These are phyloP conservation scores for Pocillopora meandrina DNA, from an alignment of 92 coral and sea anemone genomes.

Conservation along the genomic window DNA sequence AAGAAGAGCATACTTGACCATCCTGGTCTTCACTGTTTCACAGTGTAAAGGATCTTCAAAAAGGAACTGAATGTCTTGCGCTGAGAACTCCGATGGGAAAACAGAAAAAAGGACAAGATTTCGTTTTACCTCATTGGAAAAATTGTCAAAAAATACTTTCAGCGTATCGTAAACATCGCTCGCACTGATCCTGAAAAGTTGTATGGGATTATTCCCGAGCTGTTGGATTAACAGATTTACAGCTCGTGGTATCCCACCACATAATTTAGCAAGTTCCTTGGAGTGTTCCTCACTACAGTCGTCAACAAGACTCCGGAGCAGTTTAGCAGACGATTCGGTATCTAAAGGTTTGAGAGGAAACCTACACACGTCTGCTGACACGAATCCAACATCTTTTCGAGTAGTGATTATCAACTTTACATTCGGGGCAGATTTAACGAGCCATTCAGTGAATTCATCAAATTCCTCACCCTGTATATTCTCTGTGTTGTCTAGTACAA, in stretches of 20 bases:
- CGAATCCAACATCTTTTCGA: not conserved
- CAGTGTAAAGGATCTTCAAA: not conserved
- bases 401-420: not conserved
- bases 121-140: not conserved
- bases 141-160: not conserved
- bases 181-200: not conserved
- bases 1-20: slow-evolving; percentile 1
- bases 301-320: not conserved
- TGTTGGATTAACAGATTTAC: not conserved
- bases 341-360: not conserved
- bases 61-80: not conserved
- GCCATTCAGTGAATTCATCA: not conserved
- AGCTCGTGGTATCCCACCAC: slow-evolving; percentile 16
- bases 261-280: not conserved
- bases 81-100: slow-evolving; percentile 17
- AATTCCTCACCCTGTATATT: slow-evolving; percentile 32
- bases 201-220: not conserved
- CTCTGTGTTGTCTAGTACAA: slow-evolving; percentile 60
- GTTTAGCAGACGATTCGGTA: not conserved
- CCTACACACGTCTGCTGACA: not conserved
- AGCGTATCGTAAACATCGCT: not conserved
- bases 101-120: slow-evolving; percentile 10
- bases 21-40: slow-evolving; percentile 8
- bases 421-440: not conserved
- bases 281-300: not conserved